Base-by-base conservation (phyloP, 92 coral and sea anemone species). In the Montipora capitata region DNA sequence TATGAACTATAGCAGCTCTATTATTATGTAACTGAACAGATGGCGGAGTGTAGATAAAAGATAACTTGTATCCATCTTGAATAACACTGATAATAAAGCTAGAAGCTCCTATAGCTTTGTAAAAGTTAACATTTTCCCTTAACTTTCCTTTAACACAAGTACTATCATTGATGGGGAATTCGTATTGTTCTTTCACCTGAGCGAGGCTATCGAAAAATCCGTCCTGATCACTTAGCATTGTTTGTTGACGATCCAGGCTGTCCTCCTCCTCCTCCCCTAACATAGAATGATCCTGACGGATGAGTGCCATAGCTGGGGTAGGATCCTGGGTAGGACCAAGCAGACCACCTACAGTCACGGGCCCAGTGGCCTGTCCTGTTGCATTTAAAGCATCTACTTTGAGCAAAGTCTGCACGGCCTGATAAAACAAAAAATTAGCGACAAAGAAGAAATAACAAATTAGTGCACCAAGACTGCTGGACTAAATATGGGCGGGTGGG, bases 201-300 rank as follows among this genome's bases (percentile, higher is more conserved):
- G 44, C 40, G 1, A 74, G 20, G 6, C 61, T 74, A 43, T 74
- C 79, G 7, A 39, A 4, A 10, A 71, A 1, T 9, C 0, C 43
- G 39, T 74, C 79, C 13, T 74, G 59, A 74, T 39, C 61, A 43
- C 56, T 74, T 74, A 12, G 56, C 2, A 18, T 44, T 20, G 2
- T 13, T 39, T 10, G 52, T 42, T 74, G 79, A 20, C 39, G 57
- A 10, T 51, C 59, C 59, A 8, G 10, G 59, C 35, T 27, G 35
- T n/a, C 39, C n/a, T 39, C 61, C 40, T 39, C 39, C 40, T 74
- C 79, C 59, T 43, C 59, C 79, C 61, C 79, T 74, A 74, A 43
- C 2, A 74, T 39, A 74, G 79, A 74, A 39, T 9, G 79, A 74
- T 39, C 79, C 63, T 74, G 79, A 39, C 61, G 79, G 59, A 43